Conservation (phyloP, 2,888 invertebrate species). For the Sinohyriopsis cumingii region DNA sequence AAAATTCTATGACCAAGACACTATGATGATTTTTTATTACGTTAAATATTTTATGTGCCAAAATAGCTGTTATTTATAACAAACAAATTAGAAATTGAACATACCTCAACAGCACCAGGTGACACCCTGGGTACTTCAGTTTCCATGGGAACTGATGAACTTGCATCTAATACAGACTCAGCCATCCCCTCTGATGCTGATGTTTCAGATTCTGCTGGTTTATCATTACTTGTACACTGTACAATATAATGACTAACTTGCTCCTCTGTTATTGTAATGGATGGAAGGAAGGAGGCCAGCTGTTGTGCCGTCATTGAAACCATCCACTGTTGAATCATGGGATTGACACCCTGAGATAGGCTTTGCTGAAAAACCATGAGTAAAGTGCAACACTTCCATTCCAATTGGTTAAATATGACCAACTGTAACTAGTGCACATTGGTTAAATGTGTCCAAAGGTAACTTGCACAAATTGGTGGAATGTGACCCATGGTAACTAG, state of each 20-base stretch:
- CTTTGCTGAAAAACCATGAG: constrained; percentile 55
- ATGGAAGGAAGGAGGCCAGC: constrained; percentile 50
- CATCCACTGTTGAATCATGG: constrained; percentile 72
- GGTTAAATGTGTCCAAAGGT: no score
- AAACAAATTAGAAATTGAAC: background rate
- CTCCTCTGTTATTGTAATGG: constrained; percentile 47
- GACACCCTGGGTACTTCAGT: constrained; percentile 29
- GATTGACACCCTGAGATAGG: constrained; percentile 69
- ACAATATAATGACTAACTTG: constrained; percentile 55
- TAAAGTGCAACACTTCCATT: background rate
- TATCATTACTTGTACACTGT: background rate
- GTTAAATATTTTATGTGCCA: no score
- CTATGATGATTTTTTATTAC: no score
- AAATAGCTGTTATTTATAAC: no score
- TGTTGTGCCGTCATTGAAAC: constrained; percentile 57
- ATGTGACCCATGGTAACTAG: no score
- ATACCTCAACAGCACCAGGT: constrained; percentile 40
- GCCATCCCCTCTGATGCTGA: constrained; percentile 1
- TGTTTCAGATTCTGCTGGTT: background rate
- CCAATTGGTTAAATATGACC: no score
- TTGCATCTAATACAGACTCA: no score
- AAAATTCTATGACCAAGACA: no score
- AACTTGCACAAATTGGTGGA: no score
- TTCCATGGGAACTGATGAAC: constrained; percentile 35
- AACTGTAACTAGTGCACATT: no score